These are phyloP conservation scores for Iguana delicatissima DNA, from an alignment of 2,797 vertebrate genomes.

Conservation along the genomic window DNA sequence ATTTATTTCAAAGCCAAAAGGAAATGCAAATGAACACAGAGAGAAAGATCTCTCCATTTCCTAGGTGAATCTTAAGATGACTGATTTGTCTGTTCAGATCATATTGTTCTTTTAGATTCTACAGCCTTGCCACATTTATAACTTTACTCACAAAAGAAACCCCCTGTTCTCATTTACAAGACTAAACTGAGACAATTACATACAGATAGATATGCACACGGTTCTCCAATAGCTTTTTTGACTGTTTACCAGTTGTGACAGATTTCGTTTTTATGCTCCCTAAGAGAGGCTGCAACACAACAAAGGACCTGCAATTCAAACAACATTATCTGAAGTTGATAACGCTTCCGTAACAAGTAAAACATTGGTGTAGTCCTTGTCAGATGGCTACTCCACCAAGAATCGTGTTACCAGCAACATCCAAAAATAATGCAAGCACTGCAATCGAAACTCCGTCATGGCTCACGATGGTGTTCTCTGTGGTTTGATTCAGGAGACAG, in stretches of 20 bases:
- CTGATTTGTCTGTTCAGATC: slow-evolving; percentile 60
- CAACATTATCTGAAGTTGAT: neutral
- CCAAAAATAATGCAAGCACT: neutral
- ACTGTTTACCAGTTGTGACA: slow-evolving; percentile 27
- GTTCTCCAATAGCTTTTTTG: slow-evolving; percentile 31
- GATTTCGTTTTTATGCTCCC: slow-evolving; percentile 19
- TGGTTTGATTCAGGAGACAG: neutral
- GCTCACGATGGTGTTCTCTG: neutral
- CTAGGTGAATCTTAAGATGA: slow-evolving; percentile 35
- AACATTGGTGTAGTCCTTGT: neutral
- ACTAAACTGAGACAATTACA: slow-evolving; percentile 40
- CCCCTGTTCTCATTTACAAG: slow-evolving; percentile 35
- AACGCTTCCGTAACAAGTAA: neutral
- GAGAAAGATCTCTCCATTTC: slow-evolving; percentile 50
- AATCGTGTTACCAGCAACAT: too few species aligned
- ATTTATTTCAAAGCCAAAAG: slow-evolving; percentile 67
- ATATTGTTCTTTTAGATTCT: slow-evolving; percentile 36
- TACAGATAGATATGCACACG: neutral
- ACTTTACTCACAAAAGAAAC: slow-evolving; percentile 9
- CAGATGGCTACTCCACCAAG: neutral
- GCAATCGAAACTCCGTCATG: neutral
- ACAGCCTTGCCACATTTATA: slow-evolving; percentile 9
- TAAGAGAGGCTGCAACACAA: neutral
- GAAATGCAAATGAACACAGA: slow-evolving; percentile 61
- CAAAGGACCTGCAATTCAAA: neutral